Evolutionary conservation across 2,113 vertebrate species (phyloP).

Genomic region (Gobio gobio): DNA sequence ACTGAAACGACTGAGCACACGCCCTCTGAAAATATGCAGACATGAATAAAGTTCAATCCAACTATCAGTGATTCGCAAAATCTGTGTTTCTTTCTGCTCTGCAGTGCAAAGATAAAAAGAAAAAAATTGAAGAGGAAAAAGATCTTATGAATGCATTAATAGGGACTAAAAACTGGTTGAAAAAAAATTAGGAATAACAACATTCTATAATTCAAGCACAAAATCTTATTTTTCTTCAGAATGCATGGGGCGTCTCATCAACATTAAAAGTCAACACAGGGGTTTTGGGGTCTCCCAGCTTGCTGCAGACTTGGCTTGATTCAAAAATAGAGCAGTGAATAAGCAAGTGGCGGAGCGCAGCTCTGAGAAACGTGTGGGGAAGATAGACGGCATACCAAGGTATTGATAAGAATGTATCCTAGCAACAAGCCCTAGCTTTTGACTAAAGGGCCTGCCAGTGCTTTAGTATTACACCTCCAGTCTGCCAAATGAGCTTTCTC

Average conservation of each 20-base stretch:
- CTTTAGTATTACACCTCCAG: constrained; percentile 48
- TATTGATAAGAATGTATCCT: constrained; percentile 65
- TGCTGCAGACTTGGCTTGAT: constrained; percentile 36
- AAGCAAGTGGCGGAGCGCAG: constrained; percentile 30
- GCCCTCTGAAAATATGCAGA: constrained; percentile 15
- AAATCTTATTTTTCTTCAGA: not conserved
- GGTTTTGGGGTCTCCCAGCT: constrained; percentile 34
- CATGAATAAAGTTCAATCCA: constrained; percentile 15
- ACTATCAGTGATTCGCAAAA: constrained; percentile 7
- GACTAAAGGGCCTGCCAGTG: constrained; percentile 57
- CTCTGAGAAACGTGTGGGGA: constrained; percentile 34
- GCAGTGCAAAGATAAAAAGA: not conserved
- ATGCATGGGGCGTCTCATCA: not conserved
- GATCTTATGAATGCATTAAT: not conserved
- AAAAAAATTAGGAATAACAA: not conserved
- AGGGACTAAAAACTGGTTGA: not conserved
- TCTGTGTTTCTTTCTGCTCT: not conserved
- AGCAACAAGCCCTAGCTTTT: constrained; percentile 65
- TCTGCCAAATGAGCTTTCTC: constrained; percentile 44
- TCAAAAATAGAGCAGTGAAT: constrained; percentile 53
- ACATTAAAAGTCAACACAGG: constrained; percentile 22
- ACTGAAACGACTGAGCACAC: constrained; percentile 10
- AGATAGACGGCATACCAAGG: constrained; percentile 59
- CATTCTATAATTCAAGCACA: not conserved
- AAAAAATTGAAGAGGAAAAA: not conserved